These are phyloP conservation scores for Charanyca ferruginea DNA, from an alignment of 2,888 invertebrate species.

Conservation along the genomic window DNA sequence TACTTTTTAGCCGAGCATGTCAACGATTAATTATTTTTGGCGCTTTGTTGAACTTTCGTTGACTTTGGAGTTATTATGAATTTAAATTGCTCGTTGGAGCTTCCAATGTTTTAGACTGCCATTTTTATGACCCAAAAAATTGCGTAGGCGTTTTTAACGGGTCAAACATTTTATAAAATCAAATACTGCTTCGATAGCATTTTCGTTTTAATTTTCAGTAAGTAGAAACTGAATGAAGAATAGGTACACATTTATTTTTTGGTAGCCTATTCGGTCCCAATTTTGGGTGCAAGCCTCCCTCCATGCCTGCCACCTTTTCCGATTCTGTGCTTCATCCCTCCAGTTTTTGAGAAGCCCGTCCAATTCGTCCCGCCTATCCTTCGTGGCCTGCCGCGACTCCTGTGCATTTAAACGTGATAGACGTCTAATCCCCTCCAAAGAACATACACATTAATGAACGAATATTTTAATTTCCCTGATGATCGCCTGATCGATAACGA, in stretches of 20 bases:
- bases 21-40: conserved; percentile 85
- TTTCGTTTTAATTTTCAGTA: neutral
- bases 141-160: conserved; percentile 10
- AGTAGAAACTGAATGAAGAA: neutral
- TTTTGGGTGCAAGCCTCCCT: too few relatives aligned
- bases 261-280: too few relatives aligned
- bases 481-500: neutral
- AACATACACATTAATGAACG: neutral
- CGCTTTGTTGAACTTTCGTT: conserved; percentile 86
- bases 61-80: conserved; percentile 85
- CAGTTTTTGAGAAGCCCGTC: too few relatives aligned
- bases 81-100: conserved; percentile 84
- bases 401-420: too few relatives aligned
- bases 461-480: neutral
- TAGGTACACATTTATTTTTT: too few relatives aligned
- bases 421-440: too few relatives aligned
- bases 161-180: conserved; percentile 13
- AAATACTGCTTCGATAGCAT: conserved; percentile 1
- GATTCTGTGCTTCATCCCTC: too few relatives aligned
- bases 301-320: too few relatives aligned
- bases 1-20: conserved; percentile 74
- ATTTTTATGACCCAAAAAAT: conserved; percentile 63
- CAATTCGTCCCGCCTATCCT: too few relatives aligned
- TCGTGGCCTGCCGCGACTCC: too few relatives aligned
- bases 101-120: conserved; percentile 71